Evolutionary conservation across 2,797 vertebrate genomes (phyloP).

Genomic region (Oophaga sylvatica): DNA sequence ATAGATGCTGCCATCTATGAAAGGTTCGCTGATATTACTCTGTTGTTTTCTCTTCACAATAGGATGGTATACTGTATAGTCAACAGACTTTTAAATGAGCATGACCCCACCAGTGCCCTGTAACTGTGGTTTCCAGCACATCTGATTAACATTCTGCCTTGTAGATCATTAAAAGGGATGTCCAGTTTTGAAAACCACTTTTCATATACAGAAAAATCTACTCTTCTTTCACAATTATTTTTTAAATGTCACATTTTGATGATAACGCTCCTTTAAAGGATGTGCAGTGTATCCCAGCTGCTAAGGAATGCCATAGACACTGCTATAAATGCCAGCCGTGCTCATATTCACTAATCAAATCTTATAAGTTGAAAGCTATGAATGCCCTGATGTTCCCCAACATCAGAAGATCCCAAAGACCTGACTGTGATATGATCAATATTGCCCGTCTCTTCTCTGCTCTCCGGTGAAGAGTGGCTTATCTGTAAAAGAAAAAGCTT

Average conservation of each 20-base stretch:
- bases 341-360: slow-evolving; percentile 14
- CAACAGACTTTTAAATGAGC: no score
- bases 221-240: background rate
- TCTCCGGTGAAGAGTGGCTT: background rate
- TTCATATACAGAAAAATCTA: no score
- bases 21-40: no score
- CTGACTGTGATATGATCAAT: slow-evolving; percentile 29
- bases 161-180: no score
- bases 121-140: no score
- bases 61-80: no score
- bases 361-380: slow-evolving; percentile 1
- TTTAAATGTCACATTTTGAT: background rate
- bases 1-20: no score
- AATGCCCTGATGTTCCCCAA: slow-evolving; percentile 3
- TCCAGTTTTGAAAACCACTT: no score
- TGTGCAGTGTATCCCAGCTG: background rate
- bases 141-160: no score
- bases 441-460: background rate
- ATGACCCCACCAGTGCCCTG: no score
- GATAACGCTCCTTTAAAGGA: background rate
- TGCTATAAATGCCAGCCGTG: background rate
- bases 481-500: slow-evolving; percentile 24
- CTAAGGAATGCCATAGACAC: background rate
- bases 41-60: no score
- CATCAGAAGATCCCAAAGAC: slow-evolving; percentile 23